Conservation (phyloP, 2,888 invertebrate genomes). For the Perdita meconis region DNA sequence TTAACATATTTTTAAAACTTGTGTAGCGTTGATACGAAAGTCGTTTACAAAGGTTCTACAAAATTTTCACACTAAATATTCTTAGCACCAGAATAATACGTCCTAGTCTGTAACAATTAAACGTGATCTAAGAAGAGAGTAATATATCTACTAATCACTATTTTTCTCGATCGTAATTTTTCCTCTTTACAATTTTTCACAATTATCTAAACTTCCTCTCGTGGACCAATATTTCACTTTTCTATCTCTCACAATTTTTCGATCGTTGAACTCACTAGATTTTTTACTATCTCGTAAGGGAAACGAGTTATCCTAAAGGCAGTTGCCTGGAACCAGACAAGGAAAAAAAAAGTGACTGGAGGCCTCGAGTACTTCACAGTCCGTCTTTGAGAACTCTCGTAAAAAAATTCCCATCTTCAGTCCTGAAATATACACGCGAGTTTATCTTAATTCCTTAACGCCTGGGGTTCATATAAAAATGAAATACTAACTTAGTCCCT, state of each 20-base stretch:
- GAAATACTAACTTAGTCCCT: not conserved
- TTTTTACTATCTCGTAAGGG: conserved; percentile 13
- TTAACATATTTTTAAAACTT: not conserved
- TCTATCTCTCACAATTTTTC: conserved; percentile 23
- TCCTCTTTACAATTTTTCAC: conserved; percentile 43
- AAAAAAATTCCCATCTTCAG: not conserved
- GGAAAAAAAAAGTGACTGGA: not conserved
- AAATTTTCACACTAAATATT: not conserved
- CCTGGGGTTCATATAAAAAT: conserved; percentile 10
- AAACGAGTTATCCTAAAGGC: no score
- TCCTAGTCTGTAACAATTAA: conserved; percentile 3
- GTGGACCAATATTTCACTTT: conserved; percentile 40
- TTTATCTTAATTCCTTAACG: conserved; percentile 23
- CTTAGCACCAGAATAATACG: not conserved
- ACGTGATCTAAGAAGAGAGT: not conserved
- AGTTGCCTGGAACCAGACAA: not conserved
- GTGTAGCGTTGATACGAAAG: not conserved
- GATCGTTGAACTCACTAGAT: not conserved
- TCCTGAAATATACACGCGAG: not conserved
- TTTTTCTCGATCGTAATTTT: conserved; percentile 19
- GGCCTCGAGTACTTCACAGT: not conserved
- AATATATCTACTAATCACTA: not conserved
- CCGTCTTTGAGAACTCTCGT: not conserved
- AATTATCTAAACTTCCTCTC: not conserved
- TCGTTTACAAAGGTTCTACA: not conserved